phyloP scores from a whole-genome alignment of 2,888 invertebrate genomes.

The Drosophila mercatorum region DNA sequence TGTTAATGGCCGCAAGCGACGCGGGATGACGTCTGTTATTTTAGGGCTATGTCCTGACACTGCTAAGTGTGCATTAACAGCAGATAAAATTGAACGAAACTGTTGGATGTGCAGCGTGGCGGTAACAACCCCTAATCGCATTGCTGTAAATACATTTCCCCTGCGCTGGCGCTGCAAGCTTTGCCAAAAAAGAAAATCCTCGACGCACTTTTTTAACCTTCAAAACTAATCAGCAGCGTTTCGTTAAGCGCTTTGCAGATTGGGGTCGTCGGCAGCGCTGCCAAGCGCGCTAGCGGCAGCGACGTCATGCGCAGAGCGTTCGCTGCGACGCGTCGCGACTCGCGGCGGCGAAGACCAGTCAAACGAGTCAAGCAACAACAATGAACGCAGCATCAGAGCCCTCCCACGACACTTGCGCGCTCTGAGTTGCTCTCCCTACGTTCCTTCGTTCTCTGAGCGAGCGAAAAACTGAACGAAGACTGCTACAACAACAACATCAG shows the following conservation, averaged over 20 bases:
- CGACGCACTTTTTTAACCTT: constrained; percentile 82
- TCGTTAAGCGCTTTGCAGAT: constrained; percentile 44
- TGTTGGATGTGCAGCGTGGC: constrained; percentile 30
- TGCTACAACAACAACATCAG: constrained; percentile 6
- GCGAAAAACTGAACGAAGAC: constrained; percentile 47
- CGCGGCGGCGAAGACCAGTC: constrained; percentile 27
- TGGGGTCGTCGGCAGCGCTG: constrained; percentile 57
- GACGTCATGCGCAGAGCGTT: constrained; percentile 59
- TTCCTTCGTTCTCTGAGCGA: constrained; percentile 9
- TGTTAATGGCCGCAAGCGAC: constrained; percentile 37
- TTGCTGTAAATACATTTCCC: constrained; percentile 48
- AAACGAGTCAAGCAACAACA: constrained; percentile 60
- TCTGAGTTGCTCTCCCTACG: constrained; percentile 25
- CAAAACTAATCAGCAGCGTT: constrained; percentile 60
- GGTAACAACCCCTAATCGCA: constrained; percentile 25
- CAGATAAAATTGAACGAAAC: constrained; percentile 74
- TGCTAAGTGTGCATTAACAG: constrained; percentile 21
- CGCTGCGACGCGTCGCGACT: constrained; percentile 19
- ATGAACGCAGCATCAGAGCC: constrained; percentile 53
- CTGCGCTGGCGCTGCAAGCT: constrained; percentile 38
- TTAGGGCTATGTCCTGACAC: constrained; percentile 28
- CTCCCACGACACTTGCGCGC: constrained; percentile 73
- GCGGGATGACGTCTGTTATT: constrained; percentile 46
- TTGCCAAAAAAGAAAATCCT: constrained; percentile 29
- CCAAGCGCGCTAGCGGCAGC: constrained; percentile 30